Conservation (phyloP, 2,797 vertebrate species). For the Trematomus bernacchii region DNA sequence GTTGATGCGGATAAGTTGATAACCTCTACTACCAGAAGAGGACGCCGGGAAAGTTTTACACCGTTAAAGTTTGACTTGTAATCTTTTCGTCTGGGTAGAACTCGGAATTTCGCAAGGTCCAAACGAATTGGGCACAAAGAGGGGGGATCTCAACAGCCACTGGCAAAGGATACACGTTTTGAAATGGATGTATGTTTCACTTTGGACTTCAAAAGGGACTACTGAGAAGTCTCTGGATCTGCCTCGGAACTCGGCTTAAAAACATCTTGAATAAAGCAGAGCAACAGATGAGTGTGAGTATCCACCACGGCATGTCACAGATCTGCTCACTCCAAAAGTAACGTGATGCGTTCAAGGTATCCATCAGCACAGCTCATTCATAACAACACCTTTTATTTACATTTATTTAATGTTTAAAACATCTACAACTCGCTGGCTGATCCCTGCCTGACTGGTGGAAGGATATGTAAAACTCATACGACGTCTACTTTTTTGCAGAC, state of each 20-base stretch:
- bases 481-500: neutral
- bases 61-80: constrained; percentile 37
- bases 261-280: constrained; percentile 41
- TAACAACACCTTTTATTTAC: neutral
- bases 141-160: constrained; percentile 17
- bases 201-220: constrained; percentile 36
- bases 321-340: constrained; percentile 1
- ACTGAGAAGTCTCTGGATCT: constrained; percentile 41
- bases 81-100: neutral
- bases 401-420: neutral
- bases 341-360: constrained; percentile 15
- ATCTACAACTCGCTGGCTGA: neutral
- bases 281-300: constrained; percentile 86
- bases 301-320: constrained; percentile 22
- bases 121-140: constrained; percentile 14
- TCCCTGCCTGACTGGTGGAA: neutral
- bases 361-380: constrained; percentile 18
- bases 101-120: constrained; percentile 19
- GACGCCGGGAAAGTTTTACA: constrained; percentile 40
- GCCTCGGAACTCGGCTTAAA: constrained; percentile 25
- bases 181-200: constrained; percentile 82
- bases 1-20: constrained; percentile 57
- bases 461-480: neutral
- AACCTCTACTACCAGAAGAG: constrained; percentile 19
- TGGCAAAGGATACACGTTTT: constrained; percentile 31